Conservation (phyloP, 2,113 vertebrate species). For the Antechinus stuartii region DNA sequence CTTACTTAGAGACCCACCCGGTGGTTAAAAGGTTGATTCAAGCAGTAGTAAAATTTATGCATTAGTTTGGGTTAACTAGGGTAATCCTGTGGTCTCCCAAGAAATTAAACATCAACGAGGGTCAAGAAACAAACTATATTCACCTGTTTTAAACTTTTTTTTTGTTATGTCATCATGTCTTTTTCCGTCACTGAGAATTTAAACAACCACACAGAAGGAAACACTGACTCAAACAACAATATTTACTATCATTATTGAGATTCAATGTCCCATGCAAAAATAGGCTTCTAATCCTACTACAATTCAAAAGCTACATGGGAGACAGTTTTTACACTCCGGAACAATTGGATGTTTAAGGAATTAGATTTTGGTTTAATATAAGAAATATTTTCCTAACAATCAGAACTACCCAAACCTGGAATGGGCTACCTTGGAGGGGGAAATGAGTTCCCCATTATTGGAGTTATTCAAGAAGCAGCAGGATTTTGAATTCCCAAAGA, state of each 20-base stretch:
- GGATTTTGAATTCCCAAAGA: neutral
- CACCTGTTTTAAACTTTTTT: neutral
- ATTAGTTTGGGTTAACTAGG: neutral
- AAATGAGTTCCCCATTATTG: neutral
- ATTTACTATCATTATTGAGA: neutral
- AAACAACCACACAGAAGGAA: neutral
- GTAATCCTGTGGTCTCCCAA: neutral
- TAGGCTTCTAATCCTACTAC: neutral
- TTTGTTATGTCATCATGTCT: neutral
- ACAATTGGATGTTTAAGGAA: neutral
- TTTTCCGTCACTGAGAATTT: neutral
- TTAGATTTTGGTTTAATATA: neutral
- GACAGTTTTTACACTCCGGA: neutral
- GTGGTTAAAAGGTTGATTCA: slow-evolving; percentile 49
- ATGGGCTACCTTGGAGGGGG: neutral
- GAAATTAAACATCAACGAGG: neutral
- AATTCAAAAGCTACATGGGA: neutral
- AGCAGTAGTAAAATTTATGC: neutral
- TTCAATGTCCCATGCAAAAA: neutral
- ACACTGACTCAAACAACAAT: neutral
- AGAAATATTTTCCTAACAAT: neutral
- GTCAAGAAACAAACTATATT: neutral
- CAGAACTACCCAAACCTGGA: neutral
- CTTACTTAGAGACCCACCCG: slow-evolving; percentile 56
- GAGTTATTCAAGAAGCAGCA: neutral